Base-by-base conservation (phyloP, 92 coral and sea anemone species). In the Pocillopora meandrina region DNA sequence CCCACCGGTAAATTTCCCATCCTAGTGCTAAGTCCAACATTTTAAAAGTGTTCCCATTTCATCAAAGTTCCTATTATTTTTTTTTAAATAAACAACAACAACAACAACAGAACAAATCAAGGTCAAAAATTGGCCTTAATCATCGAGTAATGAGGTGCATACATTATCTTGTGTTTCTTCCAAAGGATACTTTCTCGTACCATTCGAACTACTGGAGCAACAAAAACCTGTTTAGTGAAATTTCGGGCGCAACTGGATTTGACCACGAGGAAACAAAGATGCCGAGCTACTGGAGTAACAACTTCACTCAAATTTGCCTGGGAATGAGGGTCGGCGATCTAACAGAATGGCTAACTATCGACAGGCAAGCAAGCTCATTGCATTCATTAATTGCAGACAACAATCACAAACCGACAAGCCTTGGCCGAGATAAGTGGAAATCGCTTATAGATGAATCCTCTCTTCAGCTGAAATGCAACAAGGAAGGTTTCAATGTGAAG, bases 271-370 rank as follows among this genome's bases (percentile, higher is more conserved):
- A 86, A 34, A n/a, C 82, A 36, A 86, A 86, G 79, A 69, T 86
- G 89, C 84, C 83, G 5, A 77, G 84, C 47, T 86, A 26, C 35
- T 86, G 89, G 86, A 78, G 77, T 12, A 86, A 55, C 15, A 78
- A 85, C 15, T 86, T 86, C 42, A 69, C 85, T 26, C 78, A 86
- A 49, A 36, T 86, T 18, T 86, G 89, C 49, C 85, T 86, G 68
- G 89, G 89, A 10, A 86, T 86, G 89, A 62, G 56, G 21, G 65
- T 26, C 20, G 61, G 56, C 12, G 52, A 33, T 34, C 36, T 26
- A 56, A 83, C 71, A 31, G 61, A 56, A 10, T 83, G 86, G 86
- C 5, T 83, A 15, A 1, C 49, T 34, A 18, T 83, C 26, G 12
- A 10, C 26, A 14, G 73, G 9, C 16, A 33, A 16, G 72, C 86